Base-by-base conservation (phyloP, 1,140 invertebrate genomes). In the Cylas formicarius region DNA sequence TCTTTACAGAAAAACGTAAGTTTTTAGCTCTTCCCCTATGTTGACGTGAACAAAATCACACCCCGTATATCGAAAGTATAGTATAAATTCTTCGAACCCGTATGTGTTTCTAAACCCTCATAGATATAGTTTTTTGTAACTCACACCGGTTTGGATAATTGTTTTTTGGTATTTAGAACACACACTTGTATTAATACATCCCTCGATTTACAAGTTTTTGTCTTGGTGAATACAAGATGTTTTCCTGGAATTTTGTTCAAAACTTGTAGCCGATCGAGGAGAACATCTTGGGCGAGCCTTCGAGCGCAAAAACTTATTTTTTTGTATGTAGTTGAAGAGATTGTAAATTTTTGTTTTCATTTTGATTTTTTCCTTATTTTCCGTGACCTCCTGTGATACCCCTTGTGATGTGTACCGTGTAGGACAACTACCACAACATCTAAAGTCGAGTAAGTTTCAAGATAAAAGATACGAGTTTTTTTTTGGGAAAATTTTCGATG, bases 361-460 rank as follows among this genome's bases (percentile, higher is more conserved):
- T 51, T 48, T 53, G 36, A 48, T 47, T 48, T 59, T 62, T 65
- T 62, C 67, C 63, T 63, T 68, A 66, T 70, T 70, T 65, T 55
- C 64, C 63, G 60, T 63, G 48, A 53, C 38, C 47, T 44, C 52
- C 32, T 17, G 23, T 18, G 34, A 7, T 31, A 44, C 47, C 45
- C 46, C 50, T 52, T 60, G 48, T 54, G 56, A 50, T 50, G 48
- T 54, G 52, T 53, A 46, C 52, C 44, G 34, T 46, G 47, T 53
- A 61, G 59, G 55, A 59, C 57, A 34, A 58, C 55, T 29, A 60
- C 57, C 49, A 65, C 61, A 50, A 61, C 56, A 50, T 54, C 59
- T 58, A 66, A 62, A 59, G 62, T 63, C 62, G 64, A 65, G 61
- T 63, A 64, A 65, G 65, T 67, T 38, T 33, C 39, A 23, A 20